Base-by-base conservation (phyloP, 2,888 invertebrate species). In the Diloba caeruleocephala region DNA sequence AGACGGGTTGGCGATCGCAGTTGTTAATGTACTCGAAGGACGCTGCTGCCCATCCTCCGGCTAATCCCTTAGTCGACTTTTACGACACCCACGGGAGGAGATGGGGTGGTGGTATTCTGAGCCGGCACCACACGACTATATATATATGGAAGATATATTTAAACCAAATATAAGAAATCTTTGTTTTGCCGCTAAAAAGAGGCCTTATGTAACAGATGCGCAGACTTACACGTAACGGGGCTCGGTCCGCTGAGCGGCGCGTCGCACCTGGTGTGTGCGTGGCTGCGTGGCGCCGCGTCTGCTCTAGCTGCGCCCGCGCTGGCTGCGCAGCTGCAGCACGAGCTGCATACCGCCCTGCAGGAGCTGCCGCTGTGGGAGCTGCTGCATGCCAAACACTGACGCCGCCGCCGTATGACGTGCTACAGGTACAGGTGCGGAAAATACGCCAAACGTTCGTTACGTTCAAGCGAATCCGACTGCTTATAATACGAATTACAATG, bases 181-280 rank as follows among this genome's bases (percentile, higher is more conserved):
- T n/a, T n/a, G n/a, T n/a, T n/a, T n/a, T n/a, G n/a, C n/a, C n/a
- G n/a, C n/a, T n/a, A n/a, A n/a, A n/a, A n/a, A n/a, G n/a, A n/a
- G n/a, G n/a, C n/a, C n/a, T 1, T 9, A 36, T 28, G 6, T 31
- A 15, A 5, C 73, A 93, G 93, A 3, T 85, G 85, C 31, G 85
- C 89, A 81, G 93, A 94, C 65, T 67, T 92, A 10, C 93, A 93
- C 79, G 85, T 92, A 37, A 91, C 93, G 0, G 93, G 93, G 0
- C 76, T 94, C 34, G 93, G 93, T 0, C 86, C 89, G 0, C 81
- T 92, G 45, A 87, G 85, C 70, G 86, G 85, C 12, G 76, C 82
- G 42, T 36, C 72, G 0, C 23, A 53, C 9, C 54, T 66, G 5
- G 81, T 80, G 36, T 38, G 52, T 5, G 75, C 80, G 52, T 84